Evolutionary conservation across 2,797 vertebrate genomes (phyloP), one percentile per base, ranked within the genome.

Genomic region (Limosa lapponica): DNA sequence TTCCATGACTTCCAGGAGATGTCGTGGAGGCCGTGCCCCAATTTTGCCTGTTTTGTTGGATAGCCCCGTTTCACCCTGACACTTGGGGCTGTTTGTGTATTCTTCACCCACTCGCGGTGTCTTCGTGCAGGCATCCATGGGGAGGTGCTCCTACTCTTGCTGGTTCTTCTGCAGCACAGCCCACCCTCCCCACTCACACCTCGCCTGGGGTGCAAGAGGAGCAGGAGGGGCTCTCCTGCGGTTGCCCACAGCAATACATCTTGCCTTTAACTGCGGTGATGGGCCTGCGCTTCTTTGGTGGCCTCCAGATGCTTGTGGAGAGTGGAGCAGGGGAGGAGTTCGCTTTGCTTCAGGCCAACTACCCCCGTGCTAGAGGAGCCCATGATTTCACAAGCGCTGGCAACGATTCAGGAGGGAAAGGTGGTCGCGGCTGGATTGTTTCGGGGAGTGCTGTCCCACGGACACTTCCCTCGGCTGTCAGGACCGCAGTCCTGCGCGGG

Each of bases 101-200:
- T 69, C 14, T 51, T 73, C 57, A 62, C 37, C 39, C 39, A 2
- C 17, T 79, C 23, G 5, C 2, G 16, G 36, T 78, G 75, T 22
- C 43, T 80, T 52, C n/a, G 46, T 49, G 44, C 37, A 37, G 52
- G 48, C 30, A 12, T 34, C 74, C 27, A 3, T 32, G 25, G 32
- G 34, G 25, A 54, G 1, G 1, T 27, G 48, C 36, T 84, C 39
- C 69, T 25, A 5, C 6, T 54, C 32, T 65, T 52, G 13, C 51
- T 2, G 2, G 28, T 43, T 80, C 36, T 48, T 58, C 61, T 49
- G 43, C 23, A 54, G 44, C 1, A 0, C 28, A 34, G 32, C 52
- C 79, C 0, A 0, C 13, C 52, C 52, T 91, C 16, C 57, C 17
- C 2, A 4, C 39, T 81, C 0, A 0, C 0, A 5, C 37, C 17